Percentiles rank a stretch among this genome's conserved stretches.
These are phyloP conservation scores for Oreochromis niloticus DNA, from an alignment of 2,113 vertebrate genomes.

Conservation along the genomic window DNA sequence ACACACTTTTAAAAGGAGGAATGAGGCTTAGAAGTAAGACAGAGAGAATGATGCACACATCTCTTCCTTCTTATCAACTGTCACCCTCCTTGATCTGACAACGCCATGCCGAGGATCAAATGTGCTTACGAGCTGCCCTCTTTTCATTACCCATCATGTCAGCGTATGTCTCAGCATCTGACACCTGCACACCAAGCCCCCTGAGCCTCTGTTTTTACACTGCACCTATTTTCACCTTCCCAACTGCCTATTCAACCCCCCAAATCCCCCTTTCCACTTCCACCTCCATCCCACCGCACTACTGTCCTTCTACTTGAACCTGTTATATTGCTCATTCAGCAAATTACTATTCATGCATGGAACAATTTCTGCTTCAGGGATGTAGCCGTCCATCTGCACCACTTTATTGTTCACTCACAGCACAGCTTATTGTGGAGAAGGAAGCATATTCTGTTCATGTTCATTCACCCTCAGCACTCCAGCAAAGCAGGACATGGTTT, in stretches of 20 bases:
- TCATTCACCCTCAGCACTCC: neutral
- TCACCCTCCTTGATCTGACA: neutral
- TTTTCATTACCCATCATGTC: constrained; percentile 19
- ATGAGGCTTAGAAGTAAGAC: neutral
- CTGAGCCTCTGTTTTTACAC: neutral
- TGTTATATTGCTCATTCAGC: neutral
- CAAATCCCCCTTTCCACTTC: neutral
- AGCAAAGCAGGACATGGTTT: neutral
- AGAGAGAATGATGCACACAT: neutral
- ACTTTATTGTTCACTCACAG: neutral
- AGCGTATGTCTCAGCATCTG: constrained; percentile 10
- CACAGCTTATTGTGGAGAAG: neutral
- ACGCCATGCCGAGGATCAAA: constrained; percentile 3
- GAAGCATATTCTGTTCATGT: neutral
- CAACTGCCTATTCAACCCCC: neutral
- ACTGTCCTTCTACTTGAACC: neutral
- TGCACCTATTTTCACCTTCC: neutral
- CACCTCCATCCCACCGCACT: neutral
- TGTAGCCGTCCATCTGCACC: constrained; percentile 17
- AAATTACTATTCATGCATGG: constrained; percentile 7
- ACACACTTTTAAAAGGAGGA: neutral
- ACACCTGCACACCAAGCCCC: neutral
- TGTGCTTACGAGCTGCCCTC: constrained; percentile 7
- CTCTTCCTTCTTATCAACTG: neutral
- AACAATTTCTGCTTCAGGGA: constrained; percentile 16